These are phyloP conservation scores for Notarius quadriscutis DNA, from an alignment of 2,113 vertebrate genomes.

Conservation along the genomic window DNA sequence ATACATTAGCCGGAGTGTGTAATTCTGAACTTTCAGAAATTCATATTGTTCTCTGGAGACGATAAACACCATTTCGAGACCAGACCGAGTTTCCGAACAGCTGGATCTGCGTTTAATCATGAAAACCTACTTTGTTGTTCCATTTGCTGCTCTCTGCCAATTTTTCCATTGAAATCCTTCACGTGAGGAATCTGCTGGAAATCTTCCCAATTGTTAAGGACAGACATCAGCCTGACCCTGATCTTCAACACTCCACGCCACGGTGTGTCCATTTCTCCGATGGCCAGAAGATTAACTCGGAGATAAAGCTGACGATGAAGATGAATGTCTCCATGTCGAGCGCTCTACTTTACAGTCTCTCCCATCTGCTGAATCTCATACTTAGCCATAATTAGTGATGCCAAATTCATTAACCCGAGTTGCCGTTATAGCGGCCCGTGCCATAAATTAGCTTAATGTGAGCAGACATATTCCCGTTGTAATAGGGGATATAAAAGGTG, in stretches of 20 bases:
- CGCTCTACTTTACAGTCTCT: constrained; percentile 52
- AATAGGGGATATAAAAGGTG: constrained; percentile 78
- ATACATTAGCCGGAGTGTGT: background rate
- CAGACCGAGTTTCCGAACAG: constrained; percentile 17
- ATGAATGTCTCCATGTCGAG: constrained; percentile 39
- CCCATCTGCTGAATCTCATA: constrained; percentile 88
- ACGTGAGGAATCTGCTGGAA: background rate
- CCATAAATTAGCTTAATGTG: constrained; percentile 81
- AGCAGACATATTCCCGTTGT: constrained; percentile 74
- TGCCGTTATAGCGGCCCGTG: constrained; percentile 70
- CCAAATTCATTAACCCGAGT: constrained; percentile 95
- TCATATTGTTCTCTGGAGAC: background rate
- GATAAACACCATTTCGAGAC: background rate
- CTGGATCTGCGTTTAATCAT: background rate
- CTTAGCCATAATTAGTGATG: constrained; percentile 99
- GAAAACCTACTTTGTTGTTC: constrained; percentile 10
- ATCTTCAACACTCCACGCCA: background rate
- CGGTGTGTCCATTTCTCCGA: constrained; percentile 14
- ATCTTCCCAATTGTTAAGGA: background rate
- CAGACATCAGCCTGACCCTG: constrained; percentile 7
- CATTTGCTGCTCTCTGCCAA: background rate
- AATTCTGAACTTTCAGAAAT: background rate
- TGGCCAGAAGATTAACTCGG: constrained; percentile 42
- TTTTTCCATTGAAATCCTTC: constrained; percentile 12
- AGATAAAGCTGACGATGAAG: constrained; percentile 41